Evolutionary conservation across 2,113 vertebrate genomes (phyloP).

Genomic region (Galeopterus variegatus): DNA sequence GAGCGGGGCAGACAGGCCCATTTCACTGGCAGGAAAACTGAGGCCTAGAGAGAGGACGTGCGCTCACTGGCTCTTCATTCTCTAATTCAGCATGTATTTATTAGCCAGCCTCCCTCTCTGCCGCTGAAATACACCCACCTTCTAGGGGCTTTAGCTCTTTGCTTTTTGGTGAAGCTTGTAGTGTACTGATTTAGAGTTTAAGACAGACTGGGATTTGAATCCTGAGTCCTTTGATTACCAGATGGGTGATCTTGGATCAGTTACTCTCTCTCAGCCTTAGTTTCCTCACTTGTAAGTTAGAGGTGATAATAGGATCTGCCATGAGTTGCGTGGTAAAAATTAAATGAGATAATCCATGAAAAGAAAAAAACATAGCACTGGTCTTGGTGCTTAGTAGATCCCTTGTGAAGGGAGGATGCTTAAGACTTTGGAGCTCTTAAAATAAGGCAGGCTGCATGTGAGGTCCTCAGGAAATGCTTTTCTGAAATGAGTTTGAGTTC

Average conservation of each 20-base stretch:
- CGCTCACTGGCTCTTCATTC: background rate
- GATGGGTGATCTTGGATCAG: background rate
- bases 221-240: background rate
- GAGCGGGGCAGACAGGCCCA: background rate
- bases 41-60: background rate
- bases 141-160: background rate
- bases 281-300: background rate
- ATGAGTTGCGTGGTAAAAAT: background rate
- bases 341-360: background rate
- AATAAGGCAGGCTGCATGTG: accelerated
- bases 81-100: background rate
- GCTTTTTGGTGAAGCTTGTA: background rate
- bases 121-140: background rate
- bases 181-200: background rate
- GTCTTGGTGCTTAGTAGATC: accelerated
- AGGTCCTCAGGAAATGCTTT: background rate
- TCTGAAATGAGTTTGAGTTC: background rate
- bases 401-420: background rate
- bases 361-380: background rate
- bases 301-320: background rate
- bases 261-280: background rate
- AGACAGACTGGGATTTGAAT: background rate
- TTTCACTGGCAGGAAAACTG: background rate
- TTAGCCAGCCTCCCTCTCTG: background rate
- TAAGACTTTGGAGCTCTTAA: background rate